phyloP scores from a whole-genome alignment of 2,113 vertebrate genomes.

The cattle (Bos taurus) region ARS-UCD2.0 NC_037328.1:51041501-51042000 shows the following conservation, averaged over 20 bases:
- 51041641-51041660: not conserved
- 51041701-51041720: not conserved
- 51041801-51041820: not conserved
- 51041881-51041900: not conserved
- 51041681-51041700: not conserved
- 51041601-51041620: not conserved
- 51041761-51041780: not conserved
- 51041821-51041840: not conserved
- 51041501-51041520: not conserved
- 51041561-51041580: not conserved
- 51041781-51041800: not conserved
- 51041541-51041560: not conserved
- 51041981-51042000: not conserved
- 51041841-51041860: not conserved
- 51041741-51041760: not conserved
- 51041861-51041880: not conserved
- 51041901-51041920: not conserved
- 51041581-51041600: not conserved
- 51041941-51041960: fast-evolving
- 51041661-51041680: not conserved
- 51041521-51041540: not conserved
- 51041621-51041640: not conserved
- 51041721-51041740: not conserved
- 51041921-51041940: not conserved
- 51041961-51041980: not conserved